Percentiles rank a stretch among this genome's conserved stretches.
Evolutionary conservation across 1,140 invertebrate genomes (phyloP).

Genomic region (Parapsyche elsis): DNA sequence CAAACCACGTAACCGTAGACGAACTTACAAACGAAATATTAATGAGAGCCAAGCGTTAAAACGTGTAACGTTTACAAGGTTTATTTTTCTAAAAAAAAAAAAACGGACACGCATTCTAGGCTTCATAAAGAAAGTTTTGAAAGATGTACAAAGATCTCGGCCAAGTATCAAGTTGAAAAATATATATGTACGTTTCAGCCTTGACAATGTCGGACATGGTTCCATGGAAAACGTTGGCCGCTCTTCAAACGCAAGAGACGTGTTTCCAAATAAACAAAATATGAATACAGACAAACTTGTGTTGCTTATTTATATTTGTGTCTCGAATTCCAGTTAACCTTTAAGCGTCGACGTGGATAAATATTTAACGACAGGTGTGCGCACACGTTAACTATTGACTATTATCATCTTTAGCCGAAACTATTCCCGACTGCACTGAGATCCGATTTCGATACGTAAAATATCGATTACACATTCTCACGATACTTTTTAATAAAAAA

Average conservation of each 20-base stretch:
- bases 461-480: slow-evolving; percentile 24
- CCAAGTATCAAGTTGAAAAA: background rate
- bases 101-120: background rate
- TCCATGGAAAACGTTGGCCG: background rate
- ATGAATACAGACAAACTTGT: too few species aligned
- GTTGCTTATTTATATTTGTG: too few species aligned
- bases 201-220: slow-evolving; percentile 14
- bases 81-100: background rate
- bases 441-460: background rate
- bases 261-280: background rate
- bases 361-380: too few species aligned
- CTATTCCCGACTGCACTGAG: too few species aligned
- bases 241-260: background rate
- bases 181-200: background rate
- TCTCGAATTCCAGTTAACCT: too few species aligned
- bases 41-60: background rate
- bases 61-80: background rate
- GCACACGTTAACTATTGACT: too few species aligned
- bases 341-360: too few species aligned
- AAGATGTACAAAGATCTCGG: background rate
- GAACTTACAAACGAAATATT: too few species aligned
- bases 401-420: too few species aligned
- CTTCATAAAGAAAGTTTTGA: background rate
- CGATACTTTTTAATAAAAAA: background rate
- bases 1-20: too few species aligned